A percentile compares a stretch with the other conserved stretches of the same genome.
These are phyloP conservation scores for Cheilosia soror DNA, from an alignment of 2,888 invertebrate genomes.

Conservation along the genomic window DNA sequence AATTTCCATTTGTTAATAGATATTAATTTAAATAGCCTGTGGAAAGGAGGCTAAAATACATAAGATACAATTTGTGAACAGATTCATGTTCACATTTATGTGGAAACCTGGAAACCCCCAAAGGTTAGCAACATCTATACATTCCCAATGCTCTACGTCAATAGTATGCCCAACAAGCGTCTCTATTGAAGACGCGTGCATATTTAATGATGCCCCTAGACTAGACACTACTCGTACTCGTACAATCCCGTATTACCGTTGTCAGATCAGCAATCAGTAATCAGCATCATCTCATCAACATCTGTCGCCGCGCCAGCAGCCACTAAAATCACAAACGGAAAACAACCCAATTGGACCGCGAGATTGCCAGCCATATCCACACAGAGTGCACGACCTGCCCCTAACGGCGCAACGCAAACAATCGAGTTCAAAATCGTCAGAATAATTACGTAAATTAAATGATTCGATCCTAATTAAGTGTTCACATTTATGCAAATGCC, in stretches of 20 bases:
- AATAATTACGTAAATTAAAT: slow-evolving; percentile 75
- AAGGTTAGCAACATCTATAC: too few relatives aligned
- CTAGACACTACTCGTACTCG: too few relatives aligned
- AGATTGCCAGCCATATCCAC: slow-evolving; percentile 39
- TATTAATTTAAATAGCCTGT: background rate
- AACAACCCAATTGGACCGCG: slow-evolving; percentile 44
- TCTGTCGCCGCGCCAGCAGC: slow-evolving; percentile 10
- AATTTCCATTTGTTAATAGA: background rate
- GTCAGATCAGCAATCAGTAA: background rate
- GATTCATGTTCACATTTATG: too few relatives aligned
- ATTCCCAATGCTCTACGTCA: background rate
- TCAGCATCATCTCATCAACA: slow-evolving; percentile 19
- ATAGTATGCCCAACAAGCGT: background rate
- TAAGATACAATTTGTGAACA: background rate
- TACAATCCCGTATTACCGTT: background rate
- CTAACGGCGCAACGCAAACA: slow-evolving; percentile 48
- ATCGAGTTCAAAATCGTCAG: slow-evolving; percentile 55
- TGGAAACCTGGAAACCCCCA: too few relatives aligned
- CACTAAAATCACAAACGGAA: slow-evolving; percentile 46
- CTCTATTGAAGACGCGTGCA: slow-evolving; percentile 6
- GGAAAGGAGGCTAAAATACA: background rate
- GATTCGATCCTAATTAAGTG: slow-evolving; percentile 71
- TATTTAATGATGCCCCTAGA: slow-evolving; percentile 22
- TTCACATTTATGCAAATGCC: slow-evolving; percentile 65
- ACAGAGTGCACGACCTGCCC: slow-evolving; percentile 61